phyloP scores from a whole-genome alignment of 2,113 vertebrate species.

The Leucopternis melanops region DNA sequence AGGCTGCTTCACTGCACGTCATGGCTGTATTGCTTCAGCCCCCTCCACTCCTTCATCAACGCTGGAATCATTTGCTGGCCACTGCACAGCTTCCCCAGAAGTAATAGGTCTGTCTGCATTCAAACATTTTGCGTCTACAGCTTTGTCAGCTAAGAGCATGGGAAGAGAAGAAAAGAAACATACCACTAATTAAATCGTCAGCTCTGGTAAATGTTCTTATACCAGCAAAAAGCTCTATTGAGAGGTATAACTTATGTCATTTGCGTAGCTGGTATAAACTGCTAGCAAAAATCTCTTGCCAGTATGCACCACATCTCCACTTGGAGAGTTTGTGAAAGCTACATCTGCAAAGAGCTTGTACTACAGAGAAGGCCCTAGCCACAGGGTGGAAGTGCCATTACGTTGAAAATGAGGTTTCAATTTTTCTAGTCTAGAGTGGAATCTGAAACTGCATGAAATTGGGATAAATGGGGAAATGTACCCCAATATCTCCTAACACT shows the following conservation, averaged over 20 bases:
- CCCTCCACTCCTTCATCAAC: neutral
- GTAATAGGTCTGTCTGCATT: neutral
- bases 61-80: neutral
- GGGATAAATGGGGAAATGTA: neutral
- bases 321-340: neutral
- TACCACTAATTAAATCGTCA: neutral
- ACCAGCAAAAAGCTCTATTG: neutral
- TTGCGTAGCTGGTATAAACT: neutral
- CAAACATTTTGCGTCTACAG: neutral
- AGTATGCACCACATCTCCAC: neutral
- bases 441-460: neutral
- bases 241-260: neutral
- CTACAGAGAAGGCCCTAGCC: neutral
- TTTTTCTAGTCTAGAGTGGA: neutral
- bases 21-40: neutral
- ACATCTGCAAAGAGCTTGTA: neutral
- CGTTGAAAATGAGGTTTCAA: neutral
- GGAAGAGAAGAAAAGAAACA: slow-evolving; percentile 4
- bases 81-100: neutral
- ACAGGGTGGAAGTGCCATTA: neutral
- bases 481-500: neutral
- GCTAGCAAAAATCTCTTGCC: neutral
- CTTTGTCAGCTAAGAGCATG: neutral
- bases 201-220: neutral
- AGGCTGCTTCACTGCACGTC: neutral